Percentiles rank a stretch among this genome's conserved stretches.
These are phyloP conservation scores for Pollachius pollachius DNA, from an alignment of 2,113 vertebrate genomes.

Conservation along the genomic window DNA sequence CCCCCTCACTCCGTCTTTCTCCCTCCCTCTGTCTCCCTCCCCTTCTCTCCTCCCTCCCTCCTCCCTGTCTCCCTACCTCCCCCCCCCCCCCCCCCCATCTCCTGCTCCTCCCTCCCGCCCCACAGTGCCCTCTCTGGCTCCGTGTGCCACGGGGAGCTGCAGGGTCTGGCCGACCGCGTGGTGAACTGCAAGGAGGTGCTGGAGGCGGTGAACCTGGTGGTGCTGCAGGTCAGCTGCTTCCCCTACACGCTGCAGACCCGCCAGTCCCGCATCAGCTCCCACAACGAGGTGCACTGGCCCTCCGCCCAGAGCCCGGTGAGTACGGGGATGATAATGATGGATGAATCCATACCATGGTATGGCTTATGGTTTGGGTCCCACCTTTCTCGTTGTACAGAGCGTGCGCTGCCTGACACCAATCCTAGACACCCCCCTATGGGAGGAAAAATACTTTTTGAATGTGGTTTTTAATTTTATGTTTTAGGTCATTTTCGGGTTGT, in stretches of 20 bases:
- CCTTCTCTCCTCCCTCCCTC: neutral
- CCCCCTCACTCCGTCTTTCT: neutral
- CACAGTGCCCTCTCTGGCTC: constrained; percentile 83
- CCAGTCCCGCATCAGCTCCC: constrained; percentile 89
- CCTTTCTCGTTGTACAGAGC: no score
- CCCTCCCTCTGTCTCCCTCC: no score
- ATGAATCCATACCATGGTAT: no score
- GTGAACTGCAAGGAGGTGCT: constrained; percentile 96
- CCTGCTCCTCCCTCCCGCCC: neutral
- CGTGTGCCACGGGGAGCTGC: constrained; percentile 89
- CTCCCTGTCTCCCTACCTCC: neutral
- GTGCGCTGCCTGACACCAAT: no score
- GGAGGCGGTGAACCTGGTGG: constrained; percentile 92
- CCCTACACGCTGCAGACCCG: constrained; percentile 91
- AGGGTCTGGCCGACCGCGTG: constrained; percentile 92
- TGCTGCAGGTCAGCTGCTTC: constrained; percentile 97
- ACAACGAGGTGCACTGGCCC: constrained; percentile 95
- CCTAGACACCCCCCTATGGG: no score
- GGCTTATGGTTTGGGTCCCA: no score
- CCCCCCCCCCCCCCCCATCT: neutral
- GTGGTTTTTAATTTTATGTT: no score
- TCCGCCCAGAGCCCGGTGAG: constrained; percentile 80
- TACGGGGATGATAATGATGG: neutral
- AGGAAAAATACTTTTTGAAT: no score
- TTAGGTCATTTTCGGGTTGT: no score